Evolutionary conservation across 92 coral and sea anemone genomes (phyloP).

Genomic region (Zoanthus sansibaricus): DNA sequence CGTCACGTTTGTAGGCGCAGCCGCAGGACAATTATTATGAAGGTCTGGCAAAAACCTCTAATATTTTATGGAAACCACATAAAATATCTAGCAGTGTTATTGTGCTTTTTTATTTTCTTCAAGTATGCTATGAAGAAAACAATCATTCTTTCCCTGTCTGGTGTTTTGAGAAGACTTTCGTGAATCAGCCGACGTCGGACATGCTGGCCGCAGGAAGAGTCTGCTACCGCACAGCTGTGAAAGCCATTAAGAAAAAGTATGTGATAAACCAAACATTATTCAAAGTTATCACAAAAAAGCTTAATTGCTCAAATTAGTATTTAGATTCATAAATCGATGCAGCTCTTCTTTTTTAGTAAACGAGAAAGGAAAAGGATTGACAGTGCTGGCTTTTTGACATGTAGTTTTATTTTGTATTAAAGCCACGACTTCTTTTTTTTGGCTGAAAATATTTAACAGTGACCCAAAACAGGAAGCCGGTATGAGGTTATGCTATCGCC

Average conservation of each 20-base stretch:
- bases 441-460: background rate
- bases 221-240: slow-evolving; percentile 68
- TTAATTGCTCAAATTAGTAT: slow-evolving; percentile 67
- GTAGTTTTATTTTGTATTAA: background rate
- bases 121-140: background rate
- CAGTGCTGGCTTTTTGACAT: background rate
- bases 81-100: background rate
- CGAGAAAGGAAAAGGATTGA: background rate
- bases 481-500: background rate
- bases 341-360: background rate
- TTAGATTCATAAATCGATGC: background rate
- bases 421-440: background rate
- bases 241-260: slow-evolving; percentile 64
- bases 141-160: background rate
- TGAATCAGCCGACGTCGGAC: background rate
- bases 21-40: slow-evolving; percentile 17
- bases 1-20: slow-evolving; percentile 31
- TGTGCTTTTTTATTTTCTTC: background rate
- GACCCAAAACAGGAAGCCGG: background rate
- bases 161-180: slow-evolving; percentile 12
- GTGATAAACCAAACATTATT: slow-evolving; percentile 82
- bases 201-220: slow-evolving; percentile 33
- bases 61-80: background rate
- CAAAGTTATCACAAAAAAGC: slow-evolving; percentile 69
- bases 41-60: background rate